phyloP scores from a whole-genome alignment of 2,113 vertebrate genomes.

The Poeciliopsis occidentalis region DNA sequence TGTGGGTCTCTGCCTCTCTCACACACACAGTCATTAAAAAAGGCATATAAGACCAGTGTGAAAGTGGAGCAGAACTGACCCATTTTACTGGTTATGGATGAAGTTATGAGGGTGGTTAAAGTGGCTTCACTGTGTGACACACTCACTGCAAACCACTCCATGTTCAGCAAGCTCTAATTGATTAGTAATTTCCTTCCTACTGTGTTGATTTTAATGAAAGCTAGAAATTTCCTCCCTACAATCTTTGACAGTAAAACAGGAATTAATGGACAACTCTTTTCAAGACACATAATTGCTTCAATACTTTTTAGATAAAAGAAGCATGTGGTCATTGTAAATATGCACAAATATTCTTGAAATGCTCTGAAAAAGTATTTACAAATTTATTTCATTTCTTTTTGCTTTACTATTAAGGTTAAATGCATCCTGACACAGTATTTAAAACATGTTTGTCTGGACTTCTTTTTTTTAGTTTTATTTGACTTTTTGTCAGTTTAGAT shows the following conservation, averaged over 20 bases:
- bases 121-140: slow-evolving; percentile 16
- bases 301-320: too few relatives aligned
- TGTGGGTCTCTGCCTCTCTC: slow-evolving; percentile 23
- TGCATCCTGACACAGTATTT: too few relatives aligned
- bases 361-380: too few relatives aligned
- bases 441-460: too few relatives aligned
- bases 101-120: slow-evolving; percentile 32
- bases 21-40: slow-evolving; percentile 14
- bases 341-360: too few relatives aligned
- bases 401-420: too few relatives aligned
- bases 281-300: too few relatives aligned
- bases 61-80: slow-evolving; percentile 55
- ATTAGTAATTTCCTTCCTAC: slow-evolving; percentile 9
- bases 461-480: too few relatives aligned
- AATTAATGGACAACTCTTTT: neutral
- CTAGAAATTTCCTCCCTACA: neutral
- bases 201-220: neutral
- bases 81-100: slow-evolving; percentile 52
- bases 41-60: slow-evolving; percentile 43
- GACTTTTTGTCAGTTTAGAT: too few relatives aligned
- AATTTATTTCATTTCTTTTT: too few relatives aligned
- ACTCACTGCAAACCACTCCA: slow-evolving; percentile 13
- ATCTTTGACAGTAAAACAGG: neutral
- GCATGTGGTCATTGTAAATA: too few relatives aligned
- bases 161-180: slow-evolving; percentile 23